Evolutionary conservation across 2,888 invertebrate species (phyloP).

Genomic region (Eupithecia dodoneata): DNA sequence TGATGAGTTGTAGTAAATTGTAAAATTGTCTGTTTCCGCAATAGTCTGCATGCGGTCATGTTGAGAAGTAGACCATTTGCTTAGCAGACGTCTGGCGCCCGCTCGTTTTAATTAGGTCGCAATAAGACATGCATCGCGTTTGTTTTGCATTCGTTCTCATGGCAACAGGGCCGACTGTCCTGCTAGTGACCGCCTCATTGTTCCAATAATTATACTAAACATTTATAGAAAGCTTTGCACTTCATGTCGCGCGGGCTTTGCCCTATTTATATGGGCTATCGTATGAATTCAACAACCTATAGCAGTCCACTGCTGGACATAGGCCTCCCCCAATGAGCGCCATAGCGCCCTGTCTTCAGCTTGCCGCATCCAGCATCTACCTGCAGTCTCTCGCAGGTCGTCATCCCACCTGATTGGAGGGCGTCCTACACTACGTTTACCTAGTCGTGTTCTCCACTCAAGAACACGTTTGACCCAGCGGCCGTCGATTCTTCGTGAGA

Average conservation of each 20-base stretch:
- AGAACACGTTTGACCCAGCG: too few species aligned
- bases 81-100: not conserved
- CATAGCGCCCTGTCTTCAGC: too few species aligned
- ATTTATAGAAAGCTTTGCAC: not conserved
- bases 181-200: slow-evolving; percentile 15
- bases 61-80: not conserved
- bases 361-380: too few species aligned
- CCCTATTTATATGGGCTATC: not conserved
- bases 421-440: too few species aligned
- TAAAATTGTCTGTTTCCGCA: not conserved
- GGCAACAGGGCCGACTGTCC: slow-evolving; percentile 16
- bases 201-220: slow-evolving; percentile 3
- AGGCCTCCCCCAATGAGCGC: too few species aligned
- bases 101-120: not conserved
- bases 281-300: not conserved
- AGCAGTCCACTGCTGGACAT: too few species aligned
- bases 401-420: too few species aligned
- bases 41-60: not conserved
- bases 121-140: slow-evolving; percentile 21
- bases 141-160: slow-evolving; percentile 28
- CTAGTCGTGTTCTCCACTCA: too few species aligned
- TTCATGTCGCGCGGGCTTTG: not conserved
- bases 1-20: not conserved
- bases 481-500: too few species aligned
- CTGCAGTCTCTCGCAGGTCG: too few species aligned